Evolutionary conservation across 53 echinoderm and acorn worm genomes (phyloP).

Genomic region (Holothuria leucospilota): DNA sequence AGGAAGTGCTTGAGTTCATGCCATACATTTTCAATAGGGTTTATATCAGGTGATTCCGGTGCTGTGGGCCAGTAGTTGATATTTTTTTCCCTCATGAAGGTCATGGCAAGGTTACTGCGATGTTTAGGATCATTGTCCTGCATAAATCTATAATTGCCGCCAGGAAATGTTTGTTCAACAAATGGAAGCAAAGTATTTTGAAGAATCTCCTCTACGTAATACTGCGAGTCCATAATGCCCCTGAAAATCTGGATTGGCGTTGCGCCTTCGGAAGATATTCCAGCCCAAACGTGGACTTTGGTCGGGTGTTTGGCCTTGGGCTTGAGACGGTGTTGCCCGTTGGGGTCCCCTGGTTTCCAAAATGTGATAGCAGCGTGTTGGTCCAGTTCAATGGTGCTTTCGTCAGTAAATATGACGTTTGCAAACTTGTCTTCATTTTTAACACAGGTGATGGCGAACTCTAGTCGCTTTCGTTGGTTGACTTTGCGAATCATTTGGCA

Average conservation of each 20-base stretch:
- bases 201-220: constrained; percentile 44
- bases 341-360: constrained; percentile 24
- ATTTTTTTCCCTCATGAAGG: constrained; percentile 10
- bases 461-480: constrained; percentile 40
- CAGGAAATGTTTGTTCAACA: neutral
- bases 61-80: constrained; percentile 60
- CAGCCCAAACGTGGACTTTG: constrained; percentile 64
- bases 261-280: constrained; percentile 53
- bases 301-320: constrained; percentile 53
- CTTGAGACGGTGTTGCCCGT: neutral
- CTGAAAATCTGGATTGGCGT: constrained; percentile 53
- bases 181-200: constrained; percentile 42
- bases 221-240: constrained; percentile 54
- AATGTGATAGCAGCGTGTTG: constrained; percentile 44
- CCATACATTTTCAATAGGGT: constrained; percentile 60
- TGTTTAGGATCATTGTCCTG: constrained; percentile 62
- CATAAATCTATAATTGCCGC: constrained; percentile 36
- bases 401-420: constrained; percentile 57
- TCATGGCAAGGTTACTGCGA: constrained; percentile 8
- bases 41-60: constrained; percentile 53
- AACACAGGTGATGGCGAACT: constrained; percentile 26
- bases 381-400: constrained; percentile 39
- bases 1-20: constrained; percentile 36
- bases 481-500: constrained; percentile 32
- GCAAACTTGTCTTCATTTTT: constrained; percentile 33